These are phyloP conservation scores for Syrrhaptes paradoxus DNA, from an alignment of 2,113 vertebrate genomes.

Conservation along the genomic window DNA sequence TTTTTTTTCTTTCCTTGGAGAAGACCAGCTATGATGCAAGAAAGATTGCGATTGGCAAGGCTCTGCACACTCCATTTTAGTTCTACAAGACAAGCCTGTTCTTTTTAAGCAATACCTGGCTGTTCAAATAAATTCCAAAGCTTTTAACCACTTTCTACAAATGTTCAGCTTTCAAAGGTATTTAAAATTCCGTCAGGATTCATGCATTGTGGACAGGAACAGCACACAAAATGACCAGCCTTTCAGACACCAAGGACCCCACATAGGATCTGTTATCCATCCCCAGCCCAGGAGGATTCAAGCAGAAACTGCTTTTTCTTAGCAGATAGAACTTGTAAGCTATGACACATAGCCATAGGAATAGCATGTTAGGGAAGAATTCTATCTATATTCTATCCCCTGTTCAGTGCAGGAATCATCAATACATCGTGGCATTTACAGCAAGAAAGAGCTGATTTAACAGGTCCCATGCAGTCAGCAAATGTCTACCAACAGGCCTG, in stretches of 20 bases:
- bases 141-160: background rate
- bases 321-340: background rate
- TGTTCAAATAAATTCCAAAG: background rate
- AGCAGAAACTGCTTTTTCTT: background rate
- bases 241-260: background rate
- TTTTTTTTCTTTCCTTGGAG: background rate
- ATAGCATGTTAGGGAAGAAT: background rate
- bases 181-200: background rate
- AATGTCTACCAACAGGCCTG: background rate
- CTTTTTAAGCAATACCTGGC: background rate
- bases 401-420: background rate
- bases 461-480: background rate
- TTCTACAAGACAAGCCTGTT: background rate
- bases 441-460: background rate
- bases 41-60: background rate
- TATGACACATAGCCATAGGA: background rate
- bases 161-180: background rate
- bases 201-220: accelerated
- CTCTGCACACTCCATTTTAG: background rate
- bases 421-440: background rate
- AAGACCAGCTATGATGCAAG: background rate
- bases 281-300: background rate
- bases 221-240: background rate
- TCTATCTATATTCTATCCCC: background rate
- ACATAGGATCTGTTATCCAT: background rate